These are phyloP conservation scores for zebrafish (Danio rerio) DNA, from an alignment of 2,113 vertebrate genomes.

Conservation along the genomic window DNA sequence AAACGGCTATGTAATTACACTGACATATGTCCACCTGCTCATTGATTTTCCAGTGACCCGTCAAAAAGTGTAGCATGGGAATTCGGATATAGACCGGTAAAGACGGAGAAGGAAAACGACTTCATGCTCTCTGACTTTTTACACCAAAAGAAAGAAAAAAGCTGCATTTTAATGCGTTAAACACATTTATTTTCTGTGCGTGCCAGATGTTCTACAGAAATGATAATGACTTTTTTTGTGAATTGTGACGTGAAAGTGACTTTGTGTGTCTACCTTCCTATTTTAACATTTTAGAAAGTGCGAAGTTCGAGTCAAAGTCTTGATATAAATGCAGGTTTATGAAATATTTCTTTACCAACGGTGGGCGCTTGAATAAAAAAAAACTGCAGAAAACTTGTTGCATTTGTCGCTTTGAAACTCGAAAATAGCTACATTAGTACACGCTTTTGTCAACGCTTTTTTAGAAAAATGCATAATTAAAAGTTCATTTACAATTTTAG, in stretches of 20 bases:
- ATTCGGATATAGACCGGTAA: slow-evolving; percentile 84
- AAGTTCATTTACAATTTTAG: slow-evolving; percentile 23
- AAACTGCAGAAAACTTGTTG: slow-evolving; percentile 28
- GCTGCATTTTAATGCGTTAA: neutral
- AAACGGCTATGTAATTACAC: slow-evolving; percentile 88
- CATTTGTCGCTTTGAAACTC: slow-evolving; percentile 11
- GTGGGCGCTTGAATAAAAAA: neutral
- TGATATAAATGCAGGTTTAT: neutral
- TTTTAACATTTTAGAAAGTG: neutral
- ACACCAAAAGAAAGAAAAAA: neutral
- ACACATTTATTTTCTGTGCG: neutral
- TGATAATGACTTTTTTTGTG: neutral
- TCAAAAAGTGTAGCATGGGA: slow-evolving; percentile 99
- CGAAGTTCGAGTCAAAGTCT: neutral
- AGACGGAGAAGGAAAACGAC: slow-evolving; percentile 75
- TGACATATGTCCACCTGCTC: slow-evolving; percentile 93
- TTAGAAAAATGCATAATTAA: neutral
- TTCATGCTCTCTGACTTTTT: slow-evolving; percentile 48
- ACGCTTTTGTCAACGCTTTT: neutral
- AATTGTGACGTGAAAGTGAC: neutral
- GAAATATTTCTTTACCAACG: neutral
- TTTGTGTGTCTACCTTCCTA: neutral
- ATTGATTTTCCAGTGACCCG: slow-evolving; percentile 98
- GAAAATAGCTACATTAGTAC: neutral
- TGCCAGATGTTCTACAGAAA: slow-evolving; percentile 9